Evolutionary conservation across 2,113 vertebrate genomes (phyloP), one percentile per base, ranked within the genome.

Genomic region (Penelope pileata): DNA sequence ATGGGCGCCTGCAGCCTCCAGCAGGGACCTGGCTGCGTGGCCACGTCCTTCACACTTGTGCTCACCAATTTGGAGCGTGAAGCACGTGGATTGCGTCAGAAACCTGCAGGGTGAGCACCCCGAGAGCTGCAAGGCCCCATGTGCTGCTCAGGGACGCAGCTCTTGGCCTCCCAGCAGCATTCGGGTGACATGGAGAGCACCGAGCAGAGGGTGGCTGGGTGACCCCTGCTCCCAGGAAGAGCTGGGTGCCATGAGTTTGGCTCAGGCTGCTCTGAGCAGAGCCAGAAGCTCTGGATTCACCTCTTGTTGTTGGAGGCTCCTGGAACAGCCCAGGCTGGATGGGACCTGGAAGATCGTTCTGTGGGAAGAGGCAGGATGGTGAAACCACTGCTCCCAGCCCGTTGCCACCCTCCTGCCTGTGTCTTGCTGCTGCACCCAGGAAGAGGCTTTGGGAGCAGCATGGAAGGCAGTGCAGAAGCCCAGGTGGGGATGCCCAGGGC

Each of bases 161-260:
- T 54, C 14, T 17, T 30, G 53, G 30, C 53, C 29, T 17, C 51
- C 27, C 14, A 9, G 13, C 16, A 27, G 15, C 24, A 26, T 53
- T 53, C 12, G 27, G 50, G 34, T 0, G 4, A 6, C 8, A 29
- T n/a, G 53, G 69, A 32, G 47, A 43, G 58, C 40, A 12, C 43
- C 2, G 6, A 7, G 26, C 2, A n/a, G n/a, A n/a, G n/a, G 2
- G 7, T 38, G 2, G 4, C 51, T 58, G 40, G 47, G 58, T 60
- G 48, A 6, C 43, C 22, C 63, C 11, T 69, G 1, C 36, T 47
- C 45, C 56, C 36, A 47, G 48, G 45, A n/a, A 16, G 42, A 63
- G 19, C 42, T 18, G 9, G 42, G 30, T 66, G 62, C 53, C 1
- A 2, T 70, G 19, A 48, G 15, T 79, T 66, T 58, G 30, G 17